phyloP scores from a whole-genome alignment of 2,888 invertebrate species.

The Flabesymbios commensalis region DNA sequence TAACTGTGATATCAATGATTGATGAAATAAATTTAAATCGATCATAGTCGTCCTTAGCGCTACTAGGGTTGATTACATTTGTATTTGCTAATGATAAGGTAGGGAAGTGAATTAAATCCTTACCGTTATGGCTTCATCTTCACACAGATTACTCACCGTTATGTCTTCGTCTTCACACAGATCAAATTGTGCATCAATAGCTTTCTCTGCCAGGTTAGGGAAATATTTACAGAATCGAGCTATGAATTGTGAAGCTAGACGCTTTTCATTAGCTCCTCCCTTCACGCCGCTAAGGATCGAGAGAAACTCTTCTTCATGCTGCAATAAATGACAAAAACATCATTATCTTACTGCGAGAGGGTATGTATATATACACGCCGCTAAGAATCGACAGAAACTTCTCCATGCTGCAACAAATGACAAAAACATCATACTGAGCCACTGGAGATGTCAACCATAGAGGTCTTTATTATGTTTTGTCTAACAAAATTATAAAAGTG shows the following conservation, averaged over 20 bases:
- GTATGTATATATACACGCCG: no score
- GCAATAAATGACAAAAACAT: slow-evolving; percentile 48
- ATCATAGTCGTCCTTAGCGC: no score
- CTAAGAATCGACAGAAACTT: slow-evolving; percentile 79
- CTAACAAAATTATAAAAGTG: background rate
- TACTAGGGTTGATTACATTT: no score
- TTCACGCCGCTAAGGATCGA: slow-evolving; percentile 85
- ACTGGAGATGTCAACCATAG: no score
- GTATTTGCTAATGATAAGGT: no score
- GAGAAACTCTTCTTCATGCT: slow-evolving; percentile 87
- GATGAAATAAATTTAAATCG: no score
- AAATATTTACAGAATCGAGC: slow-evolving; percentile 92
- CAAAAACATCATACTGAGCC: background rate
- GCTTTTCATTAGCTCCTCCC: slow-evolving; percentile 86
- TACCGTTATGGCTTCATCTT: no score
- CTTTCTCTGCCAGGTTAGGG: slow-evolving; percentile 80
- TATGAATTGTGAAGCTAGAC: slow-evolving; percentile 92
- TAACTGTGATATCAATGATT: no score
- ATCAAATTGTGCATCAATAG: slow-evolving; percentile 89
- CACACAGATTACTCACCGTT: slow-evolving; percentile 79
- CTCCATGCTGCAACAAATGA: slow-evolving; percentile 74
- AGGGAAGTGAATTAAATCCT: no score
- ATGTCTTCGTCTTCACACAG: slow-evolving; percentile 94
- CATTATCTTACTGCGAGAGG: no score
- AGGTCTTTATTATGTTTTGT: background rate